A percentile compares a stretch with the other conserved stretches of the same genome.
These are phyloP conservation scores for Indicator indicator DNA, from an alignment of 2,113 vertebrate genomes.

Conservation along the genomic window DNA sequence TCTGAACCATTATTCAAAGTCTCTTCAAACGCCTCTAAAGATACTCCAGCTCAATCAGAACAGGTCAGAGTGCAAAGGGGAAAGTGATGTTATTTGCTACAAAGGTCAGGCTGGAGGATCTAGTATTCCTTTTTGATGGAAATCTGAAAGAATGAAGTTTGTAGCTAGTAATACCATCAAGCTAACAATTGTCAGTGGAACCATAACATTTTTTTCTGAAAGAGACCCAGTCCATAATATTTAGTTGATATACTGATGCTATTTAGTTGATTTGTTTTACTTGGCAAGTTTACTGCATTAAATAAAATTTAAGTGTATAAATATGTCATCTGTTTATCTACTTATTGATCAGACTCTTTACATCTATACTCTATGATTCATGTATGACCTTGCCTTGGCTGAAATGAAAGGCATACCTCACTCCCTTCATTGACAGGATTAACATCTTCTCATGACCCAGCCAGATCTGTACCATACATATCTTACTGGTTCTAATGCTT, in stretches of 20 bases:
- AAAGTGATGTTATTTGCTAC: not conserved
- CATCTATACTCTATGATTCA: not conserved
- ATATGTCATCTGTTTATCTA: not conserved
- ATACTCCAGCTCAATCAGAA: not conserved
- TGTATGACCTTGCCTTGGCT: not conserved
- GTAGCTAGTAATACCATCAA: not conserved
- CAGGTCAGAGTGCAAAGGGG: not conserved
- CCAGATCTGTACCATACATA: not conserved
- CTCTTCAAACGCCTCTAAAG: not conserved
- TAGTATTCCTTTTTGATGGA: not conserved
- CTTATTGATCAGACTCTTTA: not conserved
- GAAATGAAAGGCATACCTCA: not conserved
- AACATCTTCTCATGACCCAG: not conserved
- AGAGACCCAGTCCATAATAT: not conserved
- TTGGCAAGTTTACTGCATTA: not conserved
- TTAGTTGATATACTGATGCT: fast-evolving
- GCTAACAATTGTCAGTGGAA: not conserved
- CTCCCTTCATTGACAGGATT: not conserved
- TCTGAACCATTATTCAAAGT: not conserved
- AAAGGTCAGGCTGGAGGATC: not conserved
- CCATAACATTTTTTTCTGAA: not conserved
- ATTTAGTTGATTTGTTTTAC: not conserved
- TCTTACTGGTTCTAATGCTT: not conserved
- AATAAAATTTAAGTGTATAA: not conserved
- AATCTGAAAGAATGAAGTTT: not conserved